These are phyloP conservation scores for Odontamblyopus rebecca DNA, from an alignment of 2,797 vertebrate genomes.

Conservation along the genomic window DNA sequence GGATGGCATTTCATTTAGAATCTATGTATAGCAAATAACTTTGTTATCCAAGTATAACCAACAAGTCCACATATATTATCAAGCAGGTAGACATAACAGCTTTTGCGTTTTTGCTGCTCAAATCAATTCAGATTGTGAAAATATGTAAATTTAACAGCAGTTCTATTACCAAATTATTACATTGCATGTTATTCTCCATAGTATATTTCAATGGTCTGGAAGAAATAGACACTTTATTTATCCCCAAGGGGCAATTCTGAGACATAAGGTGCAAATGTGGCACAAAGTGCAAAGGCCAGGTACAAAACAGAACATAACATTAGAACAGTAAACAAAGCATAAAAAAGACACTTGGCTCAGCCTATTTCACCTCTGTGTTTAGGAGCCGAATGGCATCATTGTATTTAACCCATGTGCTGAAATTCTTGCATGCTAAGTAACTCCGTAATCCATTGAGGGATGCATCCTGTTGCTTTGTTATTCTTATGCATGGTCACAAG, in stretches of 20 bases:
- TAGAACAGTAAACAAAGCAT: no score
- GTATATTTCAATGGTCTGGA: not conserved
- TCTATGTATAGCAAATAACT: constrained; percentile 30
- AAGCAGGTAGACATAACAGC: not conserved
- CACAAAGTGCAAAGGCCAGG: no score
- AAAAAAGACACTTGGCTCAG: no score
- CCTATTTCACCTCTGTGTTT: no score
- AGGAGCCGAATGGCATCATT: no score
- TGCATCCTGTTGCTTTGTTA: constrained; percentile 29
- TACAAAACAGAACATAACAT: no score
- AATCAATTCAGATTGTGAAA: not conserved
- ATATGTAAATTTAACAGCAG: not conserved
- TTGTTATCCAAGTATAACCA: constrained; percentile 1
- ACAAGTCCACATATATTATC: not conserved
- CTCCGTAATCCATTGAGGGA: constrained; percentile 37
- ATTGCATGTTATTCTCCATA: constrained; percentile 9
- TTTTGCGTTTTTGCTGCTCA: not conserved
- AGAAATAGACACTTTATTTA: constrained; percentile 10
- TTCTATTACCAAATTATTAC: not conserved
- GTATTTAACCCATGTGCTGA: no score
- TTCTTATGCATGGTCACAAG: constrained; percentile 62
- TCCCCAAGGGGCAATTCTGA: no score
- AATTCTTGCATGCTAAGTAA: constrained; percentile 24
- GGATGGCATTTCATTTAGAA: constrained; percentile 39
- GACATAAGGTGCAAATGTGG: no score